These are phyloP conservation scores for Geophilus truncorum DNA, from an alignment of 2,888 invertebrate genomes.

Conservation along the genomic window DNA sequence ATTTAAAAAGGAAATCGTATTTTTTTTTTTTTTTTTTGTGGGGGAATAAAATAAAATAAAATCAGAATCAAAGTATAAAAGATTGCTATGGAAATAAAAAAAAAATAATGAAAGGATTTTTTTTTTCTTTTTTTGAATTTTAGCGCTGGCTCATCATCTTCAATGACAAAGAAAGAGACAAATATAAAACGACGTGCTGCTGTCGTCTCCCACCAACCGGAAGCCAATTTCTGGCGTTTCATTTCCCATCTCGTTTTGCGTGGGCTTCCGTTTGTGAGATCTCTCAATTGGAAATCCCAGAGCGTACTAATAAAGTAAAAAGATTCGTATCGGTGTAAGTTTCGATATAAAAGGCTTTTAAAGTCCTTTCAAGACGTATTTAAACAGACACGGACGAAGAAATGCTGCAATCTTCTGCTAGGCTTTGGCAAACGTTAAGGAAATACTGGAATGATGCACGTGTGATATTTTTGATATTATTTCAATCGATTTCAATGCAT, in stretches of 20 bases:
- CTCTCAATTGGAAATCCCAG: background rate
- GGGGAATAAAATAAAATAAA: background rate
- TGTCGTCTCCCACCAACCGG: constrained; percentile 17
- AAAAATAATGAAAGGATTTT: background rate
- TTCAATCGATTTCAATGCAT: too few relatives aligned
- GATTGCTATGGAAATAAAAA: background rate
- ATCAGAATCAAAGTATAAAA: background rate
- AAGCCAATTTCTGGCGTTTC: constrained; percentile 27
- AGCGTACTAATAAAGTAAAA: background rate
- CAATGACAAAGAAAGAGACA: constrained; percentile 4
- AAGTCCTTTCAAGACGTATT: too few relatives aligned
- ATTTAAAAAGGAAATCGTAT: too few relatives aligned
- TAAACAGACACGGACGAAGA: too few relatives aligned
- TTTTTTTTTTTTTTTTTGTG: too few relatives aligned
- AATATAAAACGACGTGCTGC: constrained; percentile 13
- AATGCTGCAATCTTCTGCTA: too few relatives aligned
- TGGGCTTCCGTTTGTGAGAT: background rate
- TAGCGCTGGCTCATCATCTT: constrained; percentile 22
- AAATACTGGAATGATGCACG: too few relatives aligned
- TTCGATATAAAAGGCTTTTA: too few relatives aligned
- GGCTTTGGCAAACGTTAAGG: too few relatives aligned
- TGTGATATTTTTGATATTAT: too few relatives aligned
- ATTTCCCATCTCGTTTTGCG: background rate
- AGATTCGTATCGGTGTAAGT: background rate
- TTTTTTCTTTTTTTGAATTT: background rate